These are phyloP conservation scores for Orchesellides sinensis DNA, from an alignment of 2,888 invertebrate genomes.

Conservation along the genomic window DNA sequence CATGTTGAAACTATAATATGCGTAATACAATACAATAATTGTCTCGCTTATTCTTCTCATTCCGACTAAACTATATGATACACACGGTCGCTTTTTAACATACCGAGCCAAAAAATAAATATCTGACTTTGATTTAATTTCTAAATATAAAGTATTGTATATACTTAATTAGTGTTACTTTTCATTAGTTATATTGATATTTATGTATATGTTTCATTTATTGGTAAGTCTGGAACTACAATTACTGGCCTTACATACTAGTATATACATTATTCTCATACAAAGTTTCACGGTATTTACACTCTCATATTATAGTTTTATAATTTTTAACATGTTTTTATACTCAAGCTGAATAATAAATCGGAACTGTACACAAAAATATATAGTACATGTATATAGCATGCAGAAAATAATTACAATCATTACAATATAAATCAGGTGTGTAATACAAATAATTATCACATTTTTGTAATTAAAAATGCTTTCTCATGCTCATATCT, in stretches of 20 bases:
- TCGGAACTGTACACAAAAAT: not conserved
- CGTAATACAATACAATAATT: conserved; percentile 4
- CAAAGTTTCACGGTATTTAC: conserved; percentile 58
- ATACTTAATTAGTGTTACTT: too few species aligned
- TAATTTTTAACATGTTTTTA: conserved; percentile 23
- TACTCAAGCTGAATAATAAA: not conserved
- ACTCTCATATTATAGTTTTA: conserved; percentile 38
- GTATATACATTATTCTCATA: conserved; percentile 65
- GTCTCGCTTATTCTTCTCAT: conserved; percentile 8
- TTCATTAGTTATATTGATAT: too few species aligned
- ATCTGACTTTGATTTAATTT: conserved; percentile 49
- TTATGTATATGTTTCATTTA: not conserved
- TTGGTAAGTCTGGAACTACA: not conserved
- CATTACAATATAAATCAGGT: not conserved
- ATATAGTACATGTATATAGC: not conserved
- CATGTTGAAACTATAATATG: conserved; percentile 10
- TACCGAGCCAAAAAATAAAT: conserved; percentile 53
- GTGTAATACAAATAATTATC: conserved; percentile 47
- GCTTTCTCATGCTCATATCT: conserved; percentile 27
- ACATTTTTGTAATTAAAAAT: conserved; percentile 58
- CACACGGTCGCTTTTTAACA: conserved; percentile 5
- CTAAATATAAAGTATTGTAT: not conserved
- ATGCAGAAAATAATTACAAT: conserved; percentile 15
- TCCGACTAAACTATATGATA: conserved; percentile 26
- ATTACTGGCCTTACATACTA: conserved; percentile 35